Base-by-base conservation (phyloP, 2,888 invertebrate genomes). In the Hololepta plana region DNA sequence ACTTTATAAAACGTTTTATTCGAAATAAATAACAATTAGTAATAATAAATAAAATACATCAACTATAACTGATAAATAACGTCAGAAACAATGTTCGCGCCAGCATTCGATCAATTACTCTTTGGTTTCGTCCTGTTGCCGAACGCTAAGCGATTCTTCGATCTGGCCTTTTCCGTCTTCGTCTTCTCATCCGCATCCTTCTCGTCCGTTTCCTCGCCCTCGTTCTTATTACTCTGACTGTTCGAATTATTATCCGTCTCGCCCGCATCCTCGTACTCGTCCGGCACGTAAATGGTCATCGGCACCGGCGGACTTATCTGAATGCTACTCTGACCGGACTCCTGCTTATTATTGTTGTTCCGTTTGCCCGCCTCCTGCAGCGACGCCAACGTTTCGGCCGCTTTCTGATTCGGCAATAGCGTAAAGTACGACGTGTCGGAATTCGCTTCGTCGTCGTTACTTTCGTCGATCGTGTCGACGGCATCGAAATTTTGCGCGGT, bases 391-490 rank as follows among this genome's bases (percentile, higher is more conserved):
- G 64, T 62, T 24, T 69, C 67, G 7, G 68, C 68, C 1, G 65
- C 63, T 45, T 71, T 64, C 12, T 65, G 61, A 34, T 63, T 71
- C 8, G 71, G 69, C 15, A 72, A 49, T 1, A 67, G 63, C 2
- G 71, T 60, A 37, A 65, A 72, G 36, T 64, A 49, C 5, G 38
- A n/a, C n/a, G n/a, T 29, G 3, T 44, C 49, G 41, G 59, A 56
- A 30, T 53, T 47, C 2, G 60, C 51, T 34, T 59, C 55, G 4
- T 16, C 20, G 5, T 29, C 8, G 10, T 14, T 27, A 27, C 20
- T 6, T 9, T 10, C 12, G 6, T n/a, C 14, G 28, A 5, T 27
- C 11, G 2, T 24, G 11, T 23, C 31, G 12, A 24, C 22, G 10
- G 16, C 13, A 17, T 27, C 12, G 21, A 20, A 7, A 5, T 15